Conservation (phyloP, 1,140 invertebrate species). For the Brachionus angularis region DNA sequence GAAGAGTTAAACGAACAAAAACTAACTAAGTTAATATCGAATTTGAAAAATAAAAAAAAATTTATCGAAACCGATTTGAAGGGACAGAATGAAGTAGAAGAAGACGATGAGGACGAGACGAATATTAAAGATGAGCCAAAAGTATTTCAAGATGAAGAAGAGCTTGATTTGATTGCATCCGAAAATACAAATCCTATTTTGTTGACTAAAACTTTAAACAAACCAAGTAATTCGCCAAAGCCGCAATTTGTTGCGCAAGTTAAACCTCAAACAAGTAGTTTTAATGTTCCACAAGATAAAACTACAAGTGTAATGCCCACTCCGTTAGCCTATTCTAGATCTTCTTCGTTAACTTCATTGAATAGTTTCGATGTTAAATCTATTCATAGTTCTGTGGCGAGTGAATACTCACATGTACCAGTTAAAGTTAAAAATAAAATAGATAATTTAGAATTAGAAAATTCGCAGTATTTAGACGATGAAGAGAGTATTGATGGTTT, state of each 20-base stretch:
- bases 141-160: constrained; percentile 16
- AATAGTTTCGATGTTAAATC: constrained; percentile 34
- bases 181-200: constrained; percentile 1
- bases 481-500: background rate
- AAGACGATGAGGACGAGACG: constrained; percentile 4
- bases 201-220: background rate
- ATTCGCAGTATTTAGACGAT: background rate
- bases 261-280: background rate
- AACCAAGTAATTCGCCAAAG: too few relatives aligned
- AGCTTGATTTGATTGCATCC: background rate
- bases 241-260: too few relatives aligned
- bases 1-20: too few relatives aligned
- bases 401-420: constrained; percentile 20
- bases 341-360: background rate
- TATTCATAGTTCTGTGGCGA: constrained; percentile 11
- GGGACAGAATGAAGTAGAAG: background rate
- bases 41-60: too few relatives aligned
- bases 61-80: background rate
- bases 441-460: too few relatives aligned
- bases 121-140: background rate
- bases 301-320: constrained; percentile 10
- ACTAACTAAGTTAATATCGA: too few relatives aligned
- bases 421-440: too few relatives aligned
- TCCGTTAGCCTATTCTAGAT: constrained; percentile 24
- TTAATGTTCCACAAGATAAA: background rate